Conservation (phyloP, 2,888 invertebrate species). For the Drosophila niveifrons region DNA sequence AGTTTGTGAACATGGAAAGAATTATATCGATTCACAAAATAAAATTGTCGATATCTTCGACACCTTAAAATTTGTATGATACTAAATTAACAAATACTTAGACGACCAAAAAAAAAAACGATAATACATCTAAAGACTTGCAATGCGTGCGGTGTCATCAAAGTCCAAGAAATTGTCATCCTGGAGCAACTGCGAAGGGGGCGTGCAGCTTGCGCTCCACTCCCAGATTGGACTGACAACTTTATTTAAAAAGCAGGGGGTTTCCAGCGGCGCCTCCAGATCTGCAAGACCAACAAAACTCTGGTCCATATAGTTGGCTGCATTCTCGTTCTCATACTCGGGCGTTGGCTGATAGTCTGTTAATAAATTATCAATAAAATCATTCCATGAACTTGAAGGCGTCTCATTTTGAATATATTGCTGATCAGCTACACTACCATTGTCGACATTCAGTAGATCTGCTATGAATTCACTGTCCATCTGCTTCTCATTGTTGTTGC, state of each 20-base stretch:
- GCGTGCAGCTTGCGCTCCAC: constrained; percentile 84
- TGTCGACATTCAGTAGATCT: constrained; percentile 48
- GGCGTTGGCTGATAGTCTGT: constrained; percentile 71
- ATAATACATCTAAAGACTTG: constrained; percentile 51
- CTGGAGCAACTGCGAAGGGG: constrained; percentile 72
- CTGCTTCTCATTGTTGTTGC: constrained; percentile 36
- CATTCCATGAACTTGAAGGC: constrained; percentile 56
- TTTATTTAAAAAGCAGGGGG: constrained; percentile 64
- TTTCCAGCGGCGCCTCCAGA: constrained; percentile 14
- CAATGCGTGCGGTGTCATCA: constrained; percentile 22
- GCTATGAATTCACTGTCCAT: constrained; percentile 33
- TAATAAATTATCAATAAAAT: constrained; percentile 74
- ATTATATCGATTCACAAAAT: constrained; percentile 75
- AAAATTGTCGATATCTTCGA: constrained; percentile 19
- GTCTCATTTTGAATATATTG: constrained; percentile 45
- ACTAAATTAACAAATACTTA: constrained; percentile 33
- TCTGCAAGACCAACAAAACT: constrained; percentile 39
- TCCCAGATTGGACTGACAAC: constrained; percentile 86
- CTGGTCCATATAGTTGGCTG: constrained; percentile 55
- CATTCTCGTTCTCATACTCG: constrained; percentile 49
- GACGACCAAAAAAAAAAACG: constrained; percentile 25
- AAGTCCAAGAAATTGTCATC: constrained; percentile 44
- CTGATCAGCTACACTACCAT: constrained; percentile 62
- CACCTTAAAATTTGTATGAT: constrained; percentile 36
- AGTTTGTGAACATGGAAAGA: constrained; percentile 72